Percentiles rank a stretch among this genome's conserved stretches.
Evolutionary conservation across 2,797 vertebrate species (phyloP).

Genomic region (Ibycter americanus): DNA sequence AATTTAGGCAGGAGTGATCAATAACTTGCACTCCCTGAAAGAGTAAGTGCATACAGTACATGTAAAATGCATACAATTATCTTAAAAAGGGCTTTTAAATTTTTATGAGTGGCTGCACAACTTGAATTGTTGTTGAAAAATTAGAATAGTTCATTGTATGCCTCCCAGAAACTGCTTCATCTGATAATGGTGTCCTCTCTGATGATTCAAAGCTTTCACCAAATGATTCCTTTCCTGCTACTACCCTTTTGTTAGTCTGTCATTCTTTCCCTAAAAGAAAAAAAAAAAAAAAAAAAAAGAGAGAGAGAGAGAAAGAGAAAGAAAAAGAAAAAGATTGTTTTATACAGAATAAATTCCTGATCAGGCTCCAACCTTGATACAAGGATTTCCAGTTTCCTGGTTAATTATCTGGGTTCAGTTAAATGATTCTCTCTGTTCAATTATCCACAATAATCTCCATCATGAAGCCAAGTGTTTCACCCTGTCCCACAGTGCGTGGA

Average conservation of each 20-base stretch:
- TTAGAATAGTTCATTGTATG: background rate
- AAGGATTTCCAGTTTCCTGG: background rate
- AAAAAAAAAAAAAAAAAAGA: no score
- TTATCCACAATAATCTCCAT: background rate
- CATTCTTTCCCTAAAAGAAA: background rate
- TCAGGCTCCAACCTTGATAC: background rate
- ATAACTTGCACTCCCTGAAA: background rate
- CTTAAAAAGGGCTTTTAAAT: background rate
- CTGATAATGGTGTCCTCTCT: background rate
- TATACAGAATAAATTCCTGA: background rate
- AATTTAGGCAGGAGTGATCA: background rate
- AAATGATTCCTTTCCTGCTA: background rate
- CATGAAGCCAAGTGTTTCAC: background rate
- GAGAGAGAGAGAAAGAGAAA: rapidly evolving
- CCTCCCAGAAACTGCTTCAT: background rate
- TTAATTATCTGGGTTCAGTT: background rate
- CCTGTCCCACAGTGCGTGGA: rapidly evolving
- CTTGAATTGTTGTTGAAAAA: background rate
- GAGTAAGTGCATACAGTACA: background rate
- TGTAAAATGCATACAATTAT: background rate
- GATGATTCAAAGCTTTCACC: background rate
- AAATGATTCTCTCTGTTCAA: background rate
- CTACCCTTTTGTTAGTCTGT: background rate
- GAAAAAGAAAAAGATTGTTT: background rate
- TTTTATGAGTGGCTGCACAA: background rate